Evolutionary conservation across 2,113 vertebrate species (phyloP).

Genomic region (Marmota flaviventris): DNA sequence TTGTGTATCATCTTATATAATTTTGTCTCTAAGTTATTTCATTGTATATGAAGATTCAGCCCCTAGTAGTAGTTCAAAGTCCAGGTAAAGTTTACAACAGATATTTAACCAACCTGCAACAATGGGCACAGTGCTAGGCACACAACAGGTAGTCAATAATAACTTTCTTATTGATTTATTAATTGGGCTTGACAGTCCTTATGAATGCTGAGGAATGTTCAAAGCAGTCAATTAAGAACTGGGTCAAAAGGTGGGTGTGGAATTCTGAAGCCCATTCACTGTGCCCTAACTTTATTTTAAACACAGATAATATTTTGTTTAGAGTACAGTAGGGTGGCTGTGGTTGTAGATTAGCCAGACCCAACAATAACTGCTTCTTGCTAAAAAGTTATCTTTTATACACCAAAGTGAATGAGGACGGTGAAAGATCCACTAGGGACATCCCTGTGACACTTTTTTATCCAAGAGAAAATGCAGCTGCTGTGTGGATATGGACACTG

Average conservation of each 20-base stretch:
- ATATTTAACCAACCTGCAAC: not conserved
- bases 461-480: not conserved
- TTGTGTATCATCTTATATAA: not conserved
- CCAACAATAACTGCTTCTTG: not conserved
- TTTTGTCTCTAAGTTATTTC: conserved; percentile 51
- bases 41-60: not conserved
- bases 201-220: not conserved
- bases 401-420: not conserved
- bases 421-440: not conserved
- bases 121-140: not conserved
- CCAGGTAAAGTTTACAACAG: not conserved
- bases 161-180: conserved; percentile 4
- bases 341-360: not conserved
- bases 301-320: not conserved
- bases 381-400: not conserved
- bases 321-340: not conserved
- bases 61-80: not conserved
- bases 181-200: not conserved
- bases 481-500: not conserved
- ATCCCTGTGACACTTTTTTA: not conserved
- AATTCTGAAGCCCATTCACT: conserved; percentile 25
- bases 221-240: not conserved
- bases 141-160: not conserved
- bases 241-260: not conserved
- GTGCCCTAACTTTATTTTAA: not conserved